Conservation (phyloP, 2,113 vertebrate genomes). For the Etia nguti region DNA sequence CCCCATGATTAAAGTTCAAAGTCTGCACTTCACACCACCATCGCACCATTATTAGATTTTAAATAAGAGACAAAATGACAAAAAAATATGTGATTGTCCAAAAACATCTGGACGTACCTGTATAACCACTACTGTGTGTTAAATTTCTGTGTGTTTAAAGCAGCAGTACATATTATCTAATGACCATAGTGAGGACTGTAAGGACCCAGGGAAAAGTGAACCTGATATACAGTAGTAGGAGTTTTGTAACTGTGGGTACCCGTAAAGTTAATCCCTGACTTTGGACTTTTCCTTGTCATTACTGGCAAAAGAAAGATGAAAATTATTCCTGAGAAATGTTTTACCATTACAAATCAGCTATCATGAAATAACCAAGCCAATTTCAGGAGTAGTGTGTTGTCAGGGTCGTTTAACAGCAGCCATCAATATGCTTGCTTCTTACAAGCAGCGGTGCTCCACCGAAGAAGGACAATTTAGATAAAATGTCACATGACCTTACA, state of each 20-base stretch:
- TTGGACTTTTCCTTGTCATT: neutral
- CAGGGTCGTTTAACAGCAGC: neutral
- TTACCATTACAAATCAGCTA: neutral
- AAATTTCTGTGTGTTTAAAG: neutral
- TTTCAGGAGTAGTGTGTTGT: neutral
- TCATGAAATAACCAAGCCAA: neutral
- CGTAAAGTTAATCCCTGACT: neutral
- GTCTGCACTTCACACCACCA: neutral
- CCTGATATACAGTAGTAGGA: neutral
- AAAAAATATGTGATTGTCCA: too few relatives aligned
- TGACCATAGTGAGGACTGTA: neutral
- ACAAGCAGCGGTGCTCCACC: neutral
- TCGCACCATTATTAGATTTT: neutral
- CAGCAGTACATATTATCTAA: neutral
- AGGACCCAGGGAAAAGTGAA: neutral
- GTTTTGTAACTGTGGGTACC: neutral
- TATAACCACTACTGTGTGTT: neutral
- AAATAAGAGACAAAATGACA: neutral
- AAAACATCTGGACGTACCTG: too few relatives aligned
- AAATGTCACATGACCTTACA: neutral
- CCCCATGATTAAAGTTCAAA: neutral
- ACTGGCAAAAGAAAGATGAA: neutral
- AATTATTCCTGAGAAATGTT: neutral
- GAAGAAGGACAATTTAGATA: neutral
- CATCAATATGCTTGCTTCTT: neutral